Percentiles rank a stretch among this genome's conserved stretches.
phyloP scores from a whole-genome alignment of 2,888 invertebrate species.

The Stratiomys singularior region DNA sequence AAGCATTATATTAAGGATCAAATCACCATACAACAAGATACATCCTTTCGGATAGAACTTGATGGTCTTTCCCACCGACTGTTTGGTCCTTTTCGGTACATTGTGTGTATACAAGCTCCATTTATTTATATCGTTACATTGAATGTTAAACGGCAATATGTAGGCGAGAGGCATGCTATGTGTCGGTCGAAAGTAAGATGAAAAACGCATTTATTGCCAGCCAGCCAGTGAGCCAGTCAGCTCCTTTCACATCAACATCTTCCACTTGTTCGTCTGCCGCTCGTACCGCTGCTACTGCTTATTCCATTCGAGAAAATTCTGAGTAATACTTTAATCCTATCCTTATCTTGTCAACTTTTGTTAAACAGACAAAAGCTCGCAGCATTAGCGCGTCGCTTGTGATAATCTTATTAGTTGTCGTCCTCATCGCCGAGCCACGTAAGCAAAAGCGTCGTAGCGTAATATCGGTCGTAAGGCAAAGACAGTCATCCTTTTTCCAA shows the following conservation, averaged over 20 bases:
- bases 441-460: not conserved
- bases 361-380: constrained; percentile 51
- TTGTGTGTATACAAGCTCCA: not conserved
- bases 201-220: not conserved
- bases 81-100: not conserved
- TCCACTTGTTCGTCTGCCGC: not conserved
- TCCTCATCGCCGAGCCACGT: constrained; percentile 16
- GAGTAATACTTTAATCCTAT: constrained; percentile 51
- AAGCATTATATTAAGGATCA: constrained; percentile 1
- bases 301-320: constrained; percentile 43
- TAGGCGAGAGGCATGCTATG: not conserved
- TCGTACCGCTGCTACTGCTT: not conserved
- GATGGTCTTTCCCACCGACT: not conserved
- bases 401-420: constrained; percentile 48
- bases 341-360: constrained; percentile 53
- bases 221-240: too few relatives aligned
- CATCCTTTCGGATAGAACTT: not conserved
- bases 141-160: constrained; percentile 14
- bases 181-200: not conserved
- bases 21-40: not conserved
- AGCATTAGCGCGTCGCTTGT: constrained; percentile 52
- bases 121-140: constrained; percentile 9
- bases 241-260: not conserved
- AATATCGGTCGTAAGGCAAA: constrained; percentile 2
- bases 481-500: constrained; percentile 1